Percentiles rank a stretch among this genome's conserved stretches.
phyloP scores from a whole-genome alignment of 2,888 invertebrate genomes.

The Chrysolina oricalcia region DNA sequence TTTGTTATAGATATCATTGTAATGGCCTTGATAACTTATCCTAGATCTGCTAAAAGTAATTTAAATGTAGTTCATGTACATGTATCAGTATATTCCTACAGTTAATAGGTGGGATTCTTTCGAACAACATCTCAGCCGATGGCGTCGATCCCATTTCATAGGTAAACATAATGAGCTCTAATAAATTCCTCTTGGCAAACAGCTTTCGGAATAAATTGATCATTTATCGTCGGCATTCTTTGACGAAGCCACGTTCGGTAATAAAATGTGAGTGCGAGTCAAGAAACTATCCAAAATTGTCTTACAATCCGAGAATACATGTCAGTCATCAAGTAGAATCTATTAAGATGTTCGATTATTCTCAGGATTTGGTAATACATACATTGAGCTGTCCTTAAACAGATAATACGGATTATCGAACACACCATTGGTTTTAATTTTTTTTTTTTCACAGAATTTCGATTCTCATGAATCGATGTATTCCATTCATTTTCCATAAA shows the following conservation, averaged over 20 bases:
- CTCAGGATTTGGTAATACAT: background rate
- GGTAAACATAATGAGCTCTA: slow-evolving; percentile 32
- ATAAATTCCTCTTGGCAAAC: slow-evolving; percentile 29
- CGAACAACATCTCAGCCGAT: slow-evolving; percentile 22
- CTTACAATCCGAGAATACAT: background rate
- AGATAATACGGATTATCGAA: too few species aligned
- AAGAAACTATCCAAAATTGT: background rate
- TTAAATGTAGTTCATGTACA: background rate
- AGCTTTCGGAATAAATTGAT: slow-evolving; percentile 33
- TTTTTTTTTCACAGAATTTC: too few species aligned
- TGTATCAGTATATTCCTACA: background rate
- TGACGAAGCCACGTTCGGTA: slow-evolving; percentile 1
- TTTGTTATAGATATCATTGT: too few species aligned
- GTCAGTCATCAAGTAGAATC: background rate
- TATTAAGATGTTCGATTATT: background rate
- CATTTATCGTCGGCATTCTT: slow-evolving; percentile 32
- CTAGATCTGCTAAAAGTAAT: background rate
- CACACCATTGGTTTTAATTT: too few species aligned
- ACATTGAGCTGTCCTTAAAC: too few species aligned
- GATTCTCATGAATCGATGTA: too few species aligned
- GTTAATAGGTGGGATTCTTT: background rate
- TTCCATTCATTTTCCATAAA: too few species aligned
- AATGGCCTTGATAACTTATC: too few species aligned
- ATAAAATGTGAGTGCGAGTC: slow-evolving; percentile 13
- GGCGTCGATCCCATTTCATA: slow-evolving; percentile 23